Conservation (phyloP, 2,888 invertebrate species). For the Molanna angustata region DNA sequence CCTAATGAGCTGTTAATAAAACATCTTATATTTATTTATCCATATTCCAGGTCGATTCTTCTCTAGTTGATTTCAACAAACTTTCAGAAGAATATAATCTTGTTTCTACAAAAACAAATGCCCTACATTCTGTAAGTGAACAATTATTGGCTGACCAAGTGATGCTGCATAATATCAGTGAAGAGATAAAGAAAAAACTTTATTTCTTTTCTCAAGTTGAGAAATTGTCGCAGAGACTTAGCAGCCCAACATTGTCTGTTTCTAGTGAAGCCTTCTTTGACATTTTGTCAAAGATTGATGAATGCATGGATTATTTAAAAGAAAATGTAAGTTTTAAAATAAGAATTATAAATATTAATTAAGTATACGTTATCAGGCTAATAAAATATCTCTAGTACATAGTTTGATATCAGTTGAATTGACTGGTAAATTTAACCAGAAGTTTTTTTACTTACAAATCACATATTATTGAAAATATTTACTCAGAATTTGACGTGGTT, state of each 20-base stretch:
- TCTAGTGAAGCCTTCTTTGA: slow-evolving; percentile 81
- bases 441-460: no score
- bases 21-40: no score
- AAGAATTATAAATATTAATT: no score
- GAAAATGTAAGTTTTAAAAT: slow-evolving; percentile 70
- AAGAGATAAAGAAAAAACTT: slow-evolving; percentile 75
- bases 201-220: slow-evolving; percentile 86
- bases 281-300: slow-evolving; percentile 80
- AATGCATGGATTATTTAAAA: slow-evolving; percentile 80
- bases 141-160: slow-evolving; percentile 87
- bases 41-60: slow-evolving; percentile 61
- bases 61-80: slow-evolving; percentile 67
- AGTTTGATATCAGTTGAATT: no score
- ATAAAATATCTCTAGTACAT: no score
- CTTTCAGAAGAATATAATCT: slow-evolving; percentile 77
- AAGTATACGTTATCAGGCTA: no score
- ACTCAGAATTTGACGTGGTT: no score
- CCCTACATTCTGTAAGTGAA: slow-evolving; percentile 88
- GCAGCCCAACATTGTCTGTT: slow-evolving; percentile 76
- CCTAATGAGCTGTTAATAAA: no score
- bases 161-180: slow-evolving; percentile 74
- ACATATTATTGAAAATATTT: no score
- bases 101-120: slow-evolving; percentile 90
- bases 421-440: no score
- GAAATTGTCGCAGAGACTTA: slow-evolving; percentile 73